These are phyloP conservation scores for Calephelis virginiensis DNA, from an alignment of 1,140 invertebrate genomes.

Conservation along the genomic window DNA sequence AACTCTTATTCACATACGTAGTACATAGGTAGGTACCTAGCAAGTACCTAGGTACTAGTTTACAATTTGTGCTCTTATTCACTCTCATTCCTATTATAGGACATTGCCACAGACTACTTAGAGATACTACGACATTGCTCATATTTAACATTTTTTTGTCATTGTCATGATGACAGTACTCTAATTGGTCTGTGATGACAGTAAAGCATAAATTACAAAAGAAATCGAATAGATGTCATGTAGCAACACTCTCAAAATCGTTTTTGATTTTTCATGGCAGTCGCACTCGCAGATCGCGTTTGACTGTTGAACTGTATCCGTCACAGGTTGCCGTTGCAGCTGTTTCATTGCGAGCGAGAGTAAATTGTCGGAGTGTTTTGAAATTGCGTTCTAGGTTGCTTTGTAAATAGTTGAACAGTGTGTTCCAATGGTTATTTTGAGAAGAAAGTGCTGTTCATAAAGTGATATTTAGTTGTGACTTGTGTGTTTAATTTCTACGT, in stretches of 20 bases:
- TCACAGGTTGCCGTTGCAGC: constrained; percentile 57
- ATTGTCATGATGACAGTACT: constrained; percentile 30
- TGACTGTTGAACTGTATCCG: constrained; percentile 45
- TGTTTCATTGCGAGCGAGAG: constrained; percentile 49
- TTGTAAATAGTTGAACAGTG: constrained; percentile 57
- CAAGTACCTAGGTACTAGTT: no score
- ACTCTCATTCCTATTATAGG: no score
- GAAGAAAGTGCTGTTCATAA: constrained; percentile 67
- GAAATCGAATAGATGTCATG: constrained; percentile 3
- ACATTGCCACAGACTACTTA: no score
- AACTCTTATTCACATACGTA: no score
- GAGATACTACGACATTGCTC: no score
- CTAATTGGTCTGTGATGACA: no score
- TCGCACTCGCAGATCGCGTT: constrained; percentile 17
- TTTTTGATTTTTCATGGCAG: constrained; percentile 27
- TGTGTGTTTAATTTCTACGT: constrained; percentile 49
- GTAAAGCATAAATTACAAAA: no score
- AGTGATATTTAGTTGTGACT: constrained; percentile 60
- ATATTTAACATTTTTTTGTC: constrained; percentile 28
- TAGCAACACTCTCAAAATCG: constrained; percentile 25
- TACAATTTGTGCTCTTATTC: no score
- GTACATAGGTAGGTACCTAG: no score
- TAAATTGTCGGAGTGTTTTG: constrained; percentile 71
- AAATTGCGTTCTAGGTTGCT: constrained; percentile 64
- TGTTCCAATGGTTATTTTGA: constrained; percentile 66